Conservation (phyloP, 1,140 invertebrate species). For the Asobara japonica region DNA sequence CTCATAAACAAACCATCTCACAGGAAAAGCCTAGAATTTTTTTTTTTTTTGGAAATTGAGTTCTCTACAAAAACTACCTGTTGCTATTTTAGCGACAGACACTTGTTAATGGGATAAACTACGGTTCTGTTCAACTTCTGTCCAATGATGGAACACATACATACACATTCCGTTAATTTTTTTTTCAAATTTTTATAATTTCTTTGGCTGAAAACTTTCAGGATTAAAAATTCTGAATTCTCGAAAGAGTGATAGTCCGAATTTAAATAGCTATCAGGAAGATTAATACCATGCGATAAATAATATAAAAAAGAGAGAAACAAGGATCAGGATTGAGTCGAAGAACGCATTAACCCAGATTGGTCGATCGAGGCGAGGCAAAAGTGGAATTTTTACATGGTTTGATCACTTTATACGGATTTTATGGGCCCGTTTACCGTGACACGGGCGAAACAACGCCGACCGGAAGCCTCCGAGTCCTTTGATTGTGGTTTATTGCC, state of each 20-base stretch:
- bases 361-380: background rate
- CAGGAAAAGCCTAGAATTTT: too few species aligned
- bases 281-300: background rate
- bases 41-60: too few species aligned
- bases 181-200: too few species aligned
- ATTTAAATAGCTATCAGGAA: background rate
- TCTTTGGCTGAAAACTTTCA: too few species aligned
- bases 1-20: too few species aligned
- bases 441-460: conserved; percentile 43
- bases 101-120: too few species aligned
- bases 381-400: background rate
- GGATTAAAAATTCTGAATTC: too few species aligned
- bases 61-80: too few species aligned
- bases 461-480: conserved; percentile 21
- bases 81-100: too few species aligned
- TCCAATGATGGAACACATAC: too few species aligned
- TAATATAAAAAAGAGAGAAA: background rate
- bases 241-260: background rate
- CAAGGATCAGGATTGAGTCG: conserved; percentile 15
- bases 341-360: conserved; percentile 47
- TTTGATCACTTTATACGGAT: conserved; percentile 23
- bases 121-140: too few species aligned
- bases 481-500: conserved; percentile 7
- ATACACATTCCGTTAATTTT: too few species aligned
- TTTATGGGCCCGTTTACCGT: conserved; percentile 46